Evolutionary conservation across 2,113 vertebrate genomes (phyloP).

Genomic region (Hydrolagus affinis): DNA sequence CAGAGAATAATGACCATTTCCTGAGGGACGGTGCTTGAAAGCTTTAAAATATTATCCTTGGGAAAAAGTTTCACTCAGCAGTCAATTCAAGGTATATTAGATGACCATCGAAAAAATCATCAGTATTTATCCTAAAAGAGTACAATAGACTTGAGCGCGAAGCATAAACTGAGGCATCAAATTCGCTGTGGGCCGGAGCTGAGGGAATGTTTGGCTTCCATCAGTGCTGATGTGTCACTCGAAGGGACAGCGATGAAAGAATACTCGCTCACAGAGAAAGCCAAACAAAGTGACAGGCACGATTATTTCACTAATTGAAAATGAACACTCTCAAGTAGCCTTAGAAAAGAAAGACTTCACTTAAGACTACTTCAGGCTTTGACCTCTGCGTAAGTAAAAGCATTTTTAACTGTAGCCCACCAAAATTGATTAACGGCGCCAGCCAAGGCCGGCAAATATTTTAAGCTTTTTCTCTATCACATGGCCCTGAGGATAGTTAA

Average conservation of each 20-base stretch:
- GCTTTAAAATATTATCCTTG: conserved; percentile 49
- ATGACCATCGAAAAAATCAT: conserved; percentile 48
- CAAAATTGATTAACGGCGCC: conserved; percentile 66
- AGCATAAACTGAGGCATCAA: conserved; percentile 47
- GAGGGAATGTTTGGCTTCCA: conserved; percentile 53
- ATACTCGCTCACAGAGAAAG: conserved; percentile 52
- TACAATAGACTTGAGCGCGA: conserved; percentile 43
- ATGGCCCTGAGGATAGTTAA: conserved; percentile 83
- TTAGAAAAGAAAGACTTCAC: conserved; percentile 68
- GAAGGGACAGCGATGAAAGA: conserved; percentile 61
- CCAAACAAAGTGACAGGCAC: conserved; percentile 66
- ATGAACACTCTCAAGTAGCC: conserved; percentile 67
- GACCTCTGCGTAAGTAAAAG: conserved; percentile 66
- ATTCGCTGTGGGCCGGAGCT: conserved; percentile 47
- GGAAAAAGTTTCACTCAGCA: conserved; percentile 54
- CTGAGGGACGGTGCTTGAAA: conserved; percentile 54
- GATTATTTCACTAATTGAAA: conserved; percentile 77
- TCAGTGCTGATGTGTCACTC: conserved; percentile 46
- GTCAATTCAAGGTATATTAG: conserved; percentile 55
- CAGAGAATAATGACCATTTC: conserved; percentile 53
- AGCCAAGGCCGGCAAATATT: conserved; percentile 59
- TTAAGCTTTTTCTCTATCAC: conserved; percentile 64
- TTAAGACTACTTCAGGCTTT: conserved; percentile 59
- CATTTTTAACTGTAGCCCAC: conserved; percentile 64
- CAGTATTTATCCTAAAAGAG: conserved; percentile 54